Percentiles rank a stretch among this genome's conserved stretches.
Evolutionary conservation across 2,797 vertebrate species (phyloP).

Genomic region (Syngnathus rostellatus): DNA sequence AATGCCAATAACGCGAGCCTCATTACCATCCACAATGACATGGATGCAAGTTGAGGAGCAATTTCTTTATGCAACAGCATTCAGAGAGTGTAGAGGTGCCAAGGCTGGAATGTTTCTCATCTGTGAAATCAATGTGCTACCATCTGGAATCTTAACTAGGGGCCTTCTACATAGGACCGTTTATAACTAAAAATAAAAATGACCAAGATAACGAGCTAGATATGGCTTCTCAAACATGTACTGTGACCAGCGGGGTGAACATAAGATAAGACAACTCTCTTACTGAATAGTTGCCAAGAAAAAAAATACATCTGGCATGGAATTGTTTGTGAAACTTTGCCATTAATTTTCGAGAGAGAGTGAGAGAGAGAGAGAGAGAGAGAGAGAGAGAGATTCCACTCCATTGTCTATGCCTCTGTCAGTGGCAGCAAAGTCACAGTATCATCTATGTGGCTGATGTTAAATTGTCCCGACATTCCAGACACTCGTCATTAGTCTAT

Average conservation of each 20-base stretch:
- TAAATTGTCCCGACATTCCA: constrained; percentile 11
- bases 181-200: background rate
- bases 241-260: background rate
- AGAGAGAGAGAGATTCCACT: no score
- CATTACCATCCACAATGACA: background rate
- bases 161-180: background rate
- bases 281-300: no score
- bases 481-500: constrained; percentile 23
- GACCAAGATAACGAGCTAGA: background rate
- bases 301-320: no score
- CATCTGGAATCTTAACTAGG: background rate
- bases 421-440: background rate
- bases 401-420: no score
- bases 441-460: background rate
- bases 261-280: background rate
- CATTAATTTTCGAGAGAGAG: no score
- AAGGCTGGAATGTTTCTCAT: background rate
- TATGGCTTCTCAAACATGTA: background rate
- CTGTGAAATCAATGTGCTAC: background rate
- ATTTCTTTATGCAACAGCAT: background rate
- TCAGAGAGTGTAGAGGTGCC: background rate
- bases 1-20: background rate
- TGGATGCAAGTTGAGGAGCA: background rate
- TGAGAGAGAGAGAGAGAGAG: no score
- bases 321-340: no score